Conservation (phyloP, 2,888 invertebrate genomes). For the Luffia ferchaultella region DNA sequence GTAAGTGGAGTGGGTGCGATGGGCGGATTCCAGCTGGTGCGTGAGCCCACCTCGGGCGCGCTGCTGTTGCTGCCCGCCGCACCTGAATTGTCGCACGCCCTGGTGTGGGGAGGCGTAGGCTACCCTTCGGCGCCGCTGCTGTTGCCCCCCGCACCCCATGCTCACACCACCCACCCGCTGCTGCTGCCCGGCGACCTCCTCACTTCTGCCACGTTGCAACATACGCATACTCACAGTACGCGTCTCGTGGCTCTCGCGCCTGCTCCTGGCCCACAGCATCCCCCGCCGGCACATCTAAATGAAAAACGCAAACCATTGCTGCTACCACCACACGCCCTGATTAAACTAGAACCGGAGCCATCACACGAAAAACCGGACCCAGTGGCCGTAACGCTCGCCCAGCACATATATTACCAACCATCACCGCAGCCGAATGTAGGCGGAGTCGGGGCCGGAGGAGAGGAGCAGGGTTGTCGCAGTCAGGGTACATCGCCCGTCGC, state of each 20-base stretch:
- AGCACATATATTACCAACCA: constrained; percentile 56
- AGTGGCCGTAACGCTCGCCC: constrained; percentile 44
- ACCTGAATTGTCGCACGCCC: constrained; percentile 74
- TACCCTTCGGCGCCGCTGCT: constrained; percentile 44
- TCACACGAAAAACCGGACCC: constrained; percentile 52
- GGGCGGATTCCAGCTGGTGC: constrained; percentile 85
- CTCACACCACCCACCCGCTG: constrained; percentile 71
- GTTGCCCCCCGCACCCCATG: constrained; percentile 53
- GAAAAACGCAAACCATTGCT: constrained; percentile 55
- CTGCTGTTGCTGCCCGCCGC: constrained; percentile 81
- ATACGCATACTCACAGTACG: constrained; percentile 74
- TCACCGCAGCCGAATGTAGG: constrained; percentile 37
- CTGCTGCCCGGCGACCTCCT: constrained; percentile 73
- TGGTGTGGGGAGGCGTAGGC: constrained; percentile 77
- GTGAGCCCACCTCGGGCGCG: constrained; percentile 87
- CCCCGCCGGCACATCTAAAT: constrained; percentile 36
- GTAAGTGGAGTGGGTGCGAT: constrained; percentile 68
- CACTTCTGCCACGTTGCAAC: constrained; percentile 70
- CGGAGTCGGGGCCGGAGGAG: constrained; percentile 21
- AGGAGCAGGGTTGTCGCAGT: constrained; percentile 58
- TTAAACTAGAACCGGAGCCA: constrained; percentile 77
- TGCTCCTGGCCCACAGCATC: constrained; percentile 31
- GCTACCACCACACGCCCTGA: constrained; percentile 60
- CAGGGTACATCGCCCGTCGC: constrained; percentile 70
- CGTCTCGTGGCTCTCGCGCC: constrained; percentile 71